Conservation (phyloP, 2,113 vertebrate species). For the Pseudonaja textilis region DNA sequence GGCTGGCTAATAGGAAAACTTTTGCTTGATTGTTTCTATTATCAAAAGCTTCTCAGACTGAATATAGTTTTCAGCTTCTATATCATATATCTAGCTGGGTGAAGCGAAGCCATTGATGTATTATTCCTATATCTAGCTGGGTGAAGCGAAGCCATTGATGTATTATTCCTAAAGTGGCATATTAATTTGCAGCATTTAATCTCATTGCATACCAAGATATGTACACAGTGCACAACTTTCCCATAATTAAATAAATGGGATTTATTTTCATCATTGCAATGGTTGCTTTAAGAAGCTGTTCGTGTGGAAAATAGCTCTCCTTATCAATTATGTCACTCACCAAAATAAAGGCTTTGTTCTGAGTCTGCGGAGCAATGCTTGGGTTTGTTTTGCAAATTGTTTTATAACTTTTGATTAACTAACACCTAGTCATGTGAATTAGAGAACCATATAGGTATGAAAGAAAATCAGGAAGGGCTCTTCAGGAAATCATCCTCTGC, state of each 20-base stretch:
- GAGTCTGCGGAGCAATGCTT: neutral
- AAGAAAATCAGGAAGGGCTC: neutral
- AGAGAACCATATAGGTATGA: neutral
- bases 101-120: neutral
- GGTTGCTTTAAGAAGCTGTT: slow-evolving; percentile 32
- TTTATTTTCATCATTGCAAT: slow-evolving; percentile 39
- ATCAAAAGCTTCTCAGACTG: neutral
- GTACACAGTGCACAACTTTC: slow-evolving; percentile 4
- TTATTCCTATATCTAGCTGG: slow-evolving; percentile 2
- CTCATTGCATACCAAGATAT: slow-evolving; percentile 20
- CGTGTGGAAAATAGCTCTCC: slow-evolving; percentile 11
- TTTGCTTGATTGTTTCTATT: neutral
- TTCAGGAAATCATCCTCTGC: neutral
- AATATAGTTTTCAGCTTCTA: neutral
- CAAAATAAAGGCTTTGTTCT: slow-evolving; percentile 29
- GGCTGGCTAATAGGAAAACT: neutral
- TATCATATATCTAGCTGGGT: neutral
- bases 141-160: neutral
- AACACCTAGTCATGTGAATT: neutral
- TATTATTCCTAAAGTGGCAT: slow-evolving; percentile 13
- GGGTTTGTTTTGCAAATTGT: neutral
- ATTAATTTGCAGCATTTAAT: slow-evolving; percentile 31
- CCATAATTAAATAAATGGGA: neutral
- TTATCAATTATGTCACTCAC: slow-evolving; percentile 31
- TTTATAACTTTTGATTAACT: neutral